phyloP scores from a whole-genome alignment of 2,888 invertebrate species.

The Lobophora halterata region DNA sequence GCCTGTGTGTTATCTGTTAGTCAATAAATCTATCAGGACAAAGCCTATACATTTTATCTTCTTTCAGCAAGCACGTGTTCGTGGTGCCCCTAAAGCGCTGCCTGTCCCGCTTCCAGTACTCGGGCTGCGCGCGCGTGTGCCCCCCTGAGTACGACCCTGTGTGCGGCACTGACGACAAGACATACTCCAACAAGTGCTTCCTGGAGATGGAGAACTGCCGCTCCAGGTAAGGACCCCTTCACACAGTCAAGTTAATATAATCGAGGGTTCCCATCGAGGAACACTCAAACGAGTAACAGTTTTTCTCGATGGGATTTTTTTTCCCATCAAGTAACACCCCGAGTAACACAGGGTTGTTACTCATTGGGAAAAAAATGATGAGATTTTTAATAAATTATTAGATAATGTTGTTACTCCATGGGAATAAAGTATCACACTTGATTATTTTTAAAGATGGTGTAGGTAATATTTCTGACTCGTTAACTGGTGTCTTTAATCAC shows the following conservation, averaged over 20 bases:
- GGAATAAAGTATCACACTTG: no score
- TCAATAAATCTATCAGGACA: no score
- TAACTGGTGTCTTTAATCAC: no score
- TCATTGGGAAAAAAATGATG: no score
- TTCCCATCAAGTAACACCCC: no score
- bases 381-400: no score
- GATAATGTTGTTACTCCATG: no score
- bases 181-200: conserved; percentile 96
- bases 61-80: conserved; percentile 90
- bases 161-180: conserved; percentile 95
- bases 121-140: conserved; percentile 93
- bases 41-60: conserved; percentile 20
- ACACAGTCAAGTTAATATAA: background rate
- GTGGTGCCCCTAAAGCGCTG: conserved; percentile 95
- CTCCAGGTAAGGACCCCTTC: conserved; percentile 76
- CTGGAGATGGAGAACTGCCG: conserved; percentile 95
- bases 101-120: conserved; percentile 90
- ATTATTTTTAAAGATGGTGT: no score
- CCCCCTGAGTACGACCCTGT: conserved; percentile 94
- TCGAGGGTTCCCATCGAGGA: background rate
- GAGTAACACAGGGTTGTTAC: no score
- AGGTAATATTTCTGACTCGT: no score
- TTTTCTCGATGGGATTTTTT: no score
- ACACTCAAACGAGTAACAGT: background rate
- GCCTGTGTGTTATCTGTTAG: no score